Evolutionary conservation across 37 sponge, comb jelly and placozoan species (phyloP), one percentile per base, ranked within the genome.

Genomic region (Aplysina aerophoba): DNA sequence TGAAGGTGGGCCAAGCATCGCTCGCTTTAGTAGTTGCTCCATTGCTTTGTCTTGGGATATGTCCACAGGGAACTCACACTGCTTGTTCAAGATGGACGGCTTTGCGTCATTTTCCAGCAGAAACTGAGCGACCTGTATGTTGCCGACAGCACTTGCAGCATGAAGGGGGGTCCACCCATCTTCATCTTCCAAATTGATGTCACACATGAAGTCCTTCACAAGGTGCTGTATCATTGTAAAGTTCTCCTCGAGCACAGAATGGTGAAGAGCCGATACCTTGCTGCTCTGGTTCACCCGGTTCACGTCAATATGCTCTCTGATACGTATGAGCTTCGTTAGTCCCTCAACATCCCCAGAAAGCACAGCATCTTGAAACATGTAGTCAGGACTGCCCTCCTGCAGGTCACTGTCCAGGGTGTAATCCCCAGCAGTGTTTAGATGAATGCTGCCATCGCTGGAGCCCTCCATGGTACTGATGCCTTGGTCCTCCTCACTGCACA

Each of bases 91-190:
- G 31, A 85, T 41, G 21, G 95, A 95, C 15, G 95, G 83, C 50
- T 92, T 90, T 38, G 95, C 95, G 15, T 92, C 95, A 68, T 66
- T 89, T 31, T 95, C 95, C 24, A 95, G 84, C 6, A 95, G 81
- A 61, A 95, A 95, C 81, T 95, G 93, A 55, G 95, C 95, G 20
- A 90, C 92, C 40, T 87, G 63, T 25, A 95, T 85, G 87, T 83
- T 88, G 0, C 95, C 95, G 0, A 95, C 92, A 8, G 95, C 95
- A 90, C 93, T 92, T 17, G 95, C 95, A 41, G 95, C 95, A 73
- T 95, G 95, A 0, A 95, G 83, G 0, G 95, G 95, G 0, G 92
- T 88, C 92, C 92, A 95, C 17, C 95, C 95, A 74, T 95, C 95
- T 15, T 33, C 80, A 74, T 95, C 95, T 33, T 86, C 65, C 8